Evolutionary conservation across 2,113 vertebrate species (phyloP), one percentile per base, ranked within the genome.

Genomic region (Chaetodon auriga): DNA sequence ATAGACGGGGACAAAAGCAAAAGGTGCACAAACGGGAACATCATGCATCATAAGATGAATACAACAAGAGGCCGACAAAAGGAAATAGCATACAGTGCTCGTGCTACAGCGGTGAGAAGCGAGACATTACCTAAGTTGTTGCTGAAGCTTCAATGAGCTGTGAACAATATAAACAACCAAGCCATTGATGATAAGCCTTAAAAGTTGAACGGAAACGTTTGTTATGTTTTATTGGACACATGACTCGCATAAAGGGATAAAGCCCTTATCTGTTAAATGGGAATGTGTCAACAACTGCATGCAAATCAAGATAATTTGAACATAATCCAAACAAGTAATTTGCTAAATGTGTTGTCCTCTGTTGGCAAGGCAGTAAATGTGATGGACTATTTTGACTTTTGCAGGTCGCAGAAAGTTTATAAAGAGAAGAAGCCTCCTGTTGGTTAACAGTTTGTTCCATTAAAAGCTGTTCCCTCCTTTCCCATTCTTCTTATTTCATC

Each of bases 101-200:
- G 78, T 89, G 89, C 87, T 81, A 65, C 85, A 89, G 80, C 68
- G 62, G 74, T 62, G 87, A 80, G 80, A 90, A 90, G 90, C 74
- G 54, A 85, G 70, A 93, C 90, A 15, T 96, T 96, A 96, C 95
- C 95, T 96, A 96, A 93, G 83, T 88, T 93, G 92, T 87, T 86
- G 95, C 95, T 70, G 95, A 96, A 93, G 95, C 95, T 95, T 96
- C 95, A 95, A 95, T 95, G 92, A 95, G 94, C 95, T 96, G 95
- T 95, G 89, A 90, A 92, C 89, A 93, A 95, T 74, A 94, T 82
- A 93, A 90, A 93, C 78, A 94, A 92, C 69, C 87, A 87, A 85
- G 87, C 89, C 83, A 75, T 49, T 71, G 89, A 81, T 87, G 87
- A 87, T 90, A 83, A 78, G 75, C 57, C 75, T 81, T 63, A 77